These are phyloP conservation scores for Morpho helenor DNA, from an alignment of 2,888 invertebrate species.

Conservation along the genomic window DNA sequence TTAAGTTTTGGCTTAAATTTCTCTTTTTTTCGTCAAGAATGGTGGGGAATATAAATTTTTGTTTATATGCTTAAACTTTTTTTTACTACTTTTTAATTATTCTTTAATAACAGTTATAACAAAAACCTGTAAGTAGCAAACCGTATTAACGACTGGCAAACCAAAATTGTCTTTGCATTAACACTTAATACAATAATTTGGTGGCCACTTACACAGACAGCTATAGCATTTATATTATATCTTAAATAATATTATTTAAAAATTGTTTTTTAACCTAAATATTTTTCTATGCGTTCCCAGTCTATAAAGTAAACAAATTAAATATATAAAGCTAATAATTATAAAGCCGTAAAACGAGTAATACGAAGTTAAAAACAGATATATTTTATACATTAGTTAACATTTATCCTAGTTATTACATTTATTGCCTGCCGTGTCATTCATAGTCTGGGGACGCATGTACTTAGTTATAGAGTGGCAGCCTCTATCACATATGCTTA, in stretches of 20 bases:
- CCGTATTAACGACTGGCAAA: conserved; percentile 38
- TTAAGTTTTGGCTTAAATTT: conserved; percentile 24
- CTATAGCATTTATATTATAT: conserved; percentile 8
- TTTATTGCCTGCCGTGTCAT: neutral
- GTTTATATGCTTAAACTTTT: neutral
- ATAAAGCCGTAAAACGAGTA: neutral
- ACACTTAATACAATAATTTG: conserved; percentile 48
- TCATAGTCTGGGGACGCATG: conserved; percentile 19
- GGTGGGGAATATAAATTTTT: conserved; percentile 7
- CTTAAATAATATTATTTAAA: conserved; percentile 4
- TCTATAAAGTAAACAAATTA: conserved; percentile 29
- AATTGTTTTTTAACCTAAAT: conserved; percentile 3
- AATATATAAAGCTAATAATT: neutral
- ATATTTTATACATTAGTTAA: no score
- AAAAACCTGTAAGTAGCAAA: conserved; percentile 11
- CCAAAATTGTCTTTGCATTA: conserved; percentile 35
- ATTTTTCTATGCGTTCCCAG: conserved; percentile 11
- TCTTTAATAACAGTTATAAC: neutral
- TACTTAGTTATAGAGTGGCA: conserved; percentile 37
- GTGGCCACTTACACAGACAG: conserved; percentile 41
- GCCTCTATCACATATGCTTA: conserved; percentile 61
- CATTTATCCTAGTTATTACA: no score
- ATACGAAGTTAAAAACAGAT: no score
- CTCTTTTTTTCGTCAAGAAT: conserved; percentile 10
- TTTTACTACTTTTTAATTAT: neutral